Base-by-base conservation (phyloP, 2,888 invertebrate genomes). In the Cheilosia pagana region DNA sequence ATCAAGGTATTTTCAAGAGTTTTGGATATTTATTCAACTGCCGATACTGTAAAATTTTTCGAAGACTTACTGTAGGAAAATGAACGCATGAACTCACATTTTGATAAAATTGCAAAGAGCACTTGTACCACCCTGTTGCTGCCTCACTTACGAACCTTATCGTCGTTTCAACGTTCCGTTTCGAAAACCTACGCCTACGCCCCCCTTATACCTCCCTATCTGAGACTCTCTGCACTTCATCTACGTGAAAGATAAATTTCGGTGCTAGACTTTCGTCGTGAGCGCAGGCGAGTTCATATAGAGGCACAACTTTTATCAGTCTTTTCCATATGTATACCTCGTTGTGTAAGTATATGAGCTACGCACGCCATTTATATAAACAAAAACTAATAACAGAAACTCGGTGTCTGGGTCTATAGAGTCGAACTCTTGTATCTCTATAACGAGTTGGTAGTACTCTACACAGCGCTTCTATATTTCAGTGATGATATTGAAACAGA, bases 271-370 rank as follows among this genome's bases (percentile, higher is more conserved):
- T 71, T 50, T 82, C 71, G 55, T 63, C 60, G 79, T 75, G 28
- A 65, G 71, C 67, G 67, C 55, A 45, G 12, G 12, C 35, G 55
- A 53, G 82, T 71, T 77, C 59, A 70, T 59, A 48, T 48, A 39
- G 57, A 63, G 57, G 45, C 52, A 60, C 55, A 65, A 60, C 57
- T 77, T 82, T 72, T 82, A 77, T 72, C 82, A 82, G 77, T 82
- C 72, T 72, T 72, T 68, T 35, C 12, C 35, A 35, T 35, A 12
- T 35, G 72, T 82, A 71, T 63, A 77, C 78, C 65, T 72, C 71
- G 43, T 16, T 53, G 19, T 16, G 19, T n/a, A n/a, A n/a, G n/a
- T 31, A 45, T 63, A 75, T 68, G 60, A 68, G 59, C 57, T 76
- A 59, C 70, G 35, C 57, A 53, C 3, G 19, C 52, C n/a, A 52